A percentile compares a stretch with the other conserved stretches of the same genome.
phyloP scores from a whole-genome alignment of 64 coral and sea anemone species.

The Porites australiensis region DNA sequence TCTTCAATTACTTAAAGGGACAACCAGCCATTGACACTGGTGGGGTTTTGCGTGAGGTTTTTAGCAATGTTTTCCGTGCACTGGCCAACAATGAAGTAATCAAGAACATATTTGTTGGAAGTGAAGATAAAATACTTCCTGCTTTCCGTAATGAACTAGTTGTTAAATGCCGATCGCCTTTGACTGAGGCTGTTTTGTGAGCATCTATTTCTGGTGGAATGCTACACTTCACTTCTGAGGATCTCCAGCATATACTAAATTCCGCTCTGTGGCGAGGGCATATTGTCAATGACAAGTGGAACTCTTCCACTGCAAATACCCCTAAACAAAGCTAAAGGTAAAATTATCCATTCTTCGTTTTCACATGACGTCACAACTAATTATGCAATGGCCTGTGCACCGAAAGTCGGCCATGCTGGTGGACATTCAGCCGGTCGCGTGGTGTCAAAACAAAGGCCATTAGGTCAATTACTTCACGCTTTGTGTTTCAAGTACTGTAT shows the following conservation, averaged over 20 bases:
- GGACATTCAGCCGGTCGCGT: background rate
- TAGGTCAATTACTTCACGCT: background rate
- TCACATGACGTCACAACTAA: background rate
- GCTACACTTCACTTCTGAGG: constrained; percentile 36
- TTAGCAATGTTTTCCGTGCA: constrained; percentile 47
- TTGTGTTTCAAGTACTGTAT: background rate
- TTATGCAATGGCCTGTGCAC: background rate
- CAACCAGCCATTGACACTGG: constrained; percentile 63
- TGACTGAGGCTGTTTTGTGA: constrained; percentile 28
- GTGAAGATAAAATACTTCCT: constrained; percentile 22
- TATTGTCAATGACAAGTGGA: too few relatives aligned
- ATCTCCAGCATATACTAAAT: constrained; percentile 50
- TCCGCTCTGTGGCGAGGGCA: too few relatives aligned
- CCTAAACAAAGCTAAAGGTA: too few relatives aligned
- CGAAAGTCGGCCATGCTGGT: constrained; percentile 31
- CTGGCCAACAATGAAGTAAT: constrained; percentile 34
- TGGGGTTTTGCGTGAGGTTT: constrained; percentile 45
- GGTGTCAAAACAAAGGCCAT: background rate
- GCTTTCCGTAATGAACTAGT: constrained; percentile 60
- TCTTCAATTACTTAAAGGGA: constrained; percentile 28
- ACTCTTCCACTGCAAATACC: too few relatives aligned
- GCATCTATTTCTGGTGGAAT: constrained; percentile 38
- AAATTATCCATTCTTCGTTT: background rate
- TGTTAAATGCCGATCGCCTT: constrained; percentile 18
- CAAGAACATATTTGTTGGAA: constrained; percentile 54